These are phyloP conservation scores for Acronicta aceris DNA, from an alignment of 2,888 invertebrate species.

Conservation along the genomic window DNA sequence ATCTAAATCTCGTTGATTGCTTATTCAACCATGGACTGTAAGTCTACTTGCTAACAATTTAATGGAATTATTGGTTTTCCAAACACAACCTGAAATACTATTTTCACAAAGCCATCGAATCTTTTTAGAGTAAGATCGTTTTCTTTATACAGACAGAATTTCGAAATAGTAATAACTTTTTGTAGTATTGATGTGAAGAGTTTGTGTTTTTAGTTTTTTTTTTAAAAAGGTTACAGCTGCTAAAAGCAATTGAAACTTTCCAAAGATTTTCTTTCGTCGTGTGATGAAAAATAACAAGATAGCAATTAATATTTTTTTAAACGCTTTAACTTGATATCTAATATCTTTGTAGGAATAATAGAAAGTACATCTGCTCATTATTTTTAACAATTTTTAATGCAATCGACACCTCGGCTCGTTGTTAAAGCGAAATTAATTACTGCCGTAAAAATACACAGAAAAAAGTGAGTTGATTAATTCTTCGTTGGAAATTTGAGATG, in stretches of 20 bases:
- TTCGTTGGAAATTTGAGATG: constrained; percentile 82
- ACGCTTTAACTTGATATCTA: constrained; percentile 61
- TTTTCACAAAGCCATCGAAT: constrained; percentile 56
- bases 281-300: constrained; percentile 58
- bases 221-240: background rate
- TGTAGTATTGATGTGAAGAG: background rate
- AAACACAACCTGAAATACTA: constrained; percentile 53
- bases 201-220: background rate
- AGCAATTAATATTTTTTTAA: constrained; percentile 22
- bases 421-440: constrained; percentile 84
- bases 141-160: constrained; percentile 48
- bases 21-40: constrained; percentile 40
- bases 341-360: constrained; percentile 70
- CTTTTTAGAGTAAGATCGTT: constrained; percentile 66
- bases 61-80: constrained; percentile 10
- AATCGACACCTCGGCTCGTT: constrained; percentile 81
- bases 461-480: constrained; percentile 79
- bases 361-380: constrained; percentile 72
- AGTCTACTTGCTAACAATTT: constrained; percentile 39
- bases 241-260: background rate
- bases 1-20: constrained; percentile 32
- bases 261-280: background rate
- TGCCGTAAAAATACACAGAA: constrained; percentile 73
- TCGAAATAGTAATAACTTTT: background rate
- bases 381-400: constrained; percentile 77